These are phyloP conservation scores for Ceriagrion tenellum DNA, from an alignment of 2,888 invertebrate species.

Conservation along the genomic window DNA sequence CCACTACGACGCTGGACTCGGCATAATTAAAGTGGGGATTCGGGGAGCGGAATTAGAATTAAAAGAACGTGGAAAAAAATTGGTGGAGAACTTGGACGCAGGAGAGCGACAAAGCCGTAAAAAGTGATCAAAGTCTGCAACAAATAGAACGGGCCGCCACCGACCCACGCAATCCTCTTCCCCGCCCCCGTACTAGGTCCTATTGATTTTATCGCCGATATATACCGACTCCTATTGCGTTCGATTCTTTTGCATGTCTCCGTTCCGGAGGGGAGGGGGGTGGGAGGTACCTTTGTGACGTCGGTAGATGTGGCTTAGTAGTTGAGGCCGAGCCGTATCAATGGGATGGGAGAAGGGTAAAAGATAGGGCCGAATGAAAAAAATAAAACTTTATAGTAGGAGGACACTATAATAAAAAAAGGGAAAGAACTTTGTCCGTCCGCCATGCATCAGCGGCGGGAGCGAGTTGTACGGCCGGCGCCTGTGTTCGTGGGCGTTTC, in stretches of 20 bases:
- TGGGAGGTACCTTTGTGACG: background rate
- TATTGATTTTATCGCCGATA: background rate
- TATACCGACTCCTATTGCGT: background rate
- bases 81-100: background rate
- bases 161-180: background rate
- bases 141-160: background rate
- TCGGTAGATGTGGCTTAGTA: background rate
- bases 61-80: background rate
- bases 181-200: background rate
- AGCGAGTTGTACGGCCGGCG: background rate
- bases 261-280: background rate
- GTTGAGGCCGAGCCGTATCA: background rate
- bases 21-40: background rate
- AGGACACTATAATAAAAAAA: background rate
- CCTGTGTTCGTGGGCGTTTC: background rate
- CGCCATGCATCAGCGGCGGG: constrained; percentile 9
- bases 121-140: constrained; percentile 1
- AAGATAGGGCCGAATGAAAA: background rate
- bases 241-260: background rate
- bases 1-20: background rate
- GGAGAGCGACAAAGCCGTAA: background rate
- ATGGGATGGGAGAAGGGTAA: background rate
- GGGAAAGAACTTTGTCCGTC: background rate
- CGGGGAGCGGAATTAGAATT: background rate
- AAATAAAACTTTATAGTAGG: background rate